These are phyloP conservation scores for Drosophila phalerata DNA, from an alignment of 2,888 invertebrate genomes.

Conservation along the genomic window DNA sequence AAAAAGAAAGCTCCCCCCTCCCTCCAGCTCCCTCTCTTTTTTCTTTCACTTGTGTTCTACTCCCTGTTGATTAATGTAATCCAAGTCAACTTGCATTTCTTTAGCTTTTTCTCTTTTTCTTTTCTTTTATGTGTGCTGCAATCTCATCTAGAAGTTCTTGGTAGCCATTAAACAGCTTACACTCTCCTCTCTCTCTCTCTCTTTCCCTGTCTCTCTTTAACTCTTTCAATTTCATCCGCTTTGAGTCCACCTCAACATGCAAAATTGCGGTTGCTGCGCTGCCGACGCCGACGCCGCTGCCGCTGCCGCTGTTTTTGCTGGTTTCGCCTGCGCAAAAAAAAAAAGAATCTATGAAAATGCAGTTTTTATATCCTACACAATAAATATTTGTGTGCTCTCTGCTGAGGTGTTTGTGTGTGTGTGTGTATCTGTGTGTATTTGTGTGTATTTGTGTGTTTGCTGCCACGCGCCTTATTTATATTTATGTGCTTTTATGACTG, in stretches of 20 bases:
- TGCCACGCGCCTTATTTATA: slow-evolving; percentile 47
- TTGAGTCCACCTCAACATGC: slow-evolving; percentile 14
- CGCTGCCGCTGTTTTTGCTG: slow-evolving; percentile 13
- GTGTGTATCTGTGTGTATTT: slow-evolving; percentile 4
- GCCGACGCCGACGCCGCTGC: slow-evolving; percentile 15
- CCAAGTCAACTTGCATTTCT: slow-evolving; percentile 9
- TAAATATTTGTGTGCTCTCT: slow-evolving; percentile 55
- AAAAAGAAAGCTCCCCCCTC: background rate
- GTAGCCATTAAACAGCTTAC: slow-evolving; percentile 15
- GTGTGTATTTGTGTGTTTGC: slow-evolving; percentile 15
- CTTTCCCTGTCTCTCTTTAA: background rate
- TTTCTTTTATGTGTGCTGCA: background rate
- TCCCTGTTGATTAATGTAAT: slow-evolving; percentile 18
- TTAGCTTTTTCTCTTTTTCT: slow-evolving; percentile 1
- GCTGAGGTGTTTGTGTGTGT: slow-evolving; percentile 15
- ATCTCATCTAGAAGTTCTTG: slow-evolving; percentile 9
- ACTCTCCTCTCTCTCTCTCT: slow-evolving; percentile 3
- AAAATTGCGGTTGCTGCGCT: slow-evolving; percentile 12
- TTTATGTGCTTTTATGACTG: slow-evolving; percentile 48
- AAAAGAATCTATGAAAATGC: slow-evolving; percentile 40
- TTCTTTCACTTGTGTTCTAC: background rate
- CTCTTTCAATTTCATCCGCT: slow-evolving; percentile 13
- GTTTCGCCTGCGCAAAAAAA: slow-evolving; percentile 59
- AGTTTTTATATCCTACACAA: slow-evolving; percentile 64
- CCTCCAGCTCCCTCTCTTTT: too few species aligned